Evolutionary conservation across 2,888 invertebrate species (phyloP), one percentile per base, ranked within the genome.

Genomic region (Electrophaes corylata): DNA sequence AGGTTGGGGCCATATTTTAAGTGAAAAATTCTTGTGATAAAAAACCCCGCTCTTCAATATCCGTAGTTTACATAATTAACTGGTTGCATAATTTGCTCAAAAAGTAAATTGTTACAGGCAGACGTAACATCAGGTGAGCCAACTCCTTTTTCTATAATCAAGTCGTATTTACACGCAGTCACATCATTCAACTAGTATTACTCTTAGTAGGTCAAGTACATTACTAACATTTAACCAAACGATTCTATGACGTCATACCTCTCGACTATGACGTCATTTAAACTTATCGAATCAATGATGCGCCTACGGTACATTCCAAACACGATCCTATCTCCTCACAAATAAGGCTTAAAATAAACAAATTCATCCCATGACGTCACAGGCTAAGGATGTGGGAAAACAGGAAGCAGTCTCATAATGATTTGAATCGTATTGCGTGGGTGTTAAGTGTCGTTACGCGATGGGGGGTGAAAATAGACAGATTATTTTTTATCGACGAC

Each of bases 341-440:
- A 0, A 39, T 39, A 49, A 18, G 29, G 20, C 43, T 51, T 12
- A 41, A 50, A 41, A 41, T 51, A 49, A 29, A 35, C 19, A 6
- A 4, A 20, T 41, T 23, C 12, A 3, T 31, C 11, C 18, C 4
- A 51, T 51, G 50, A 50, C 50, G 50, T 51, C 43, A 43, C 50
- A 3, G 50, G 35, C n/a, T 3, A 18, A 40, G 12, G 41, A 41
- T 41, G 20, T 20, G 11, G 37, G 19, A 40, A 40, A 29, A 29
- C 23, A 12, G 41, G 50, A 29, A 40, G 49, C 10, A 10, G 1
- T 11, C n/a, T n/a, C 12, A n/a, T 40, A 16, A 40, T 6, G 41
- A 50, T 31, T 19, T 16, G 8, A 20, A 20, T 51, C 50, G 14
- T 51, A 43, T 20, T 33, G 19, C 35, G 50, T 33, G 4, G 41